Evolutionary conservation across 2,797 vertebrate species (phyloP), one percentile per base, ranked within the genome.

Genomic region (Uromys caudimaculatus): DNA sequence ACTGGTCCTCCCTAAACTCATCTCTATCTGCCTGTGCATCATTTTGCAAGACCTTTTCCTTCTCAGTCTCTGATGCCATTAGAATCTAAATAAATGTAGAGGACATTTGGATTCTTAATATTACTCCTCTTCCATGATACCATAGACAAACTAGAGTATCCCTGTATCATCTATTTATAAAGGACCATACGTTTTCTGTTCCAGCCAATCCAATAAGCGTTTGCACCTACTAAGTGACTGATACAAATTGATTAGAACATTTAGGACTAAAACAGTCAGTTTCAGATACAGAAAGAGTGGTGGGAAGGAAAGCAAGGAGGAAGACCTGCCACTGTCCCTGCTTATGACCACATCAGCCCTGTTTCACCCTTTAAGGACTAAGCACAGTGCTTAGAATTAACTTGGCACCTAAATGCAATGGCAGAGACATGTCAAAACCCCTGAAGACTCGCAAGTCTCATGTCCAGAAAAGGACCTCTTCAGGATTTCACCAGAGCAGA

Each of bases 391-490:
- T 4, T 38, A 86, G 12, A 85, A 23, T 23, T n/a, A 76, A 1
- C 1, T 41, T 24, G 17, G 58, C 67, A 62, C 64, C 69, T 69
- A 47, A 81, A 62, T 0, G 0, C 56, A 82, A 71, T 6, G 75
- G 85, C 38, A 90, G 58, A 92, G 38, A 3, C 90, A 35, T 10
- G 35, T 12, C 85, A 29, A 89, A 91, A 89, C 58, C 89, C 67
- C 92, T 29, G 12, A 64, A 95, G 77, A 93, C 60, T 76, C 60
- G 0, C 6, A 35, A 54, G 19, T 97, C 79, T 97, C 11, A 47
- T 50, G 21, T 96, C 87, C 95, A 90, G 89, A 94, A 96, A 86
- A 94, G 56, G 73, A 76, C 85, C 92, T 89, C 84, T 24, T 90
- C 67, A 89, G 75, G 44, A 71, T 93, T 94, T 96, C 56, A 92